Evolutionary conservation across 2,888 invertebrate species (phyloP), one percentile per base, ranked within the genome.

Genomic region (Poecilobothrus nobilitatus): DNA sequence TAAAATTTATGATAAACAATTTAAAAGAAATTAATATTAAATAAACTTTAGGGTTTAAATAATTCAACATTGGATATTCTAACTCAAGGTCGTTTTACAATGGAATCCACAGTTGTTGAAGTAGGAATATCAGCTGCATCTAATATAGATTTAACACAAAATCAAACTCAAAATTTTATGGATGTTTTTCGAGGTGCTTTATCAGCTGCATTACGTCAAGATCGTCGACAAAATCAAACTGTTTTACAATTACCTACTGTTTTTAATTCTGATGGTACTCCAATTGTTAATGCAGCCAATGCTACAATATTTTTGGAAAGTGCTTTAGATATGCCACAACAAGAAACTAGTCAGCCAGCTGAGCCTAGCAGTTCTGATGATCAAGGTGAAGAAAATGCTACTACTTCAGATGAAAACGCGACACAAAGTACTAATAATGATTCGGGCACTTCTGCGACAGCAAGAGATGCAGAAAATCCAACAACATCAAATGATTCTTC

Each of bases 91-190:
- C 80, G 81, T 66, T 82, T 81, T 78, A 82, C 82, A 22, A 82
- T 82, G 82, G 82, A 82, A 69, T 82, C 82, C 3, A 82, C 82
- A 1, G 82, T 82, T 0, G 80, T 82, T 2, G 82, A 82, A 74
- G 81, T 82, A 22, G 82, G 82, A 21, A 81, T 82, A 62, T 79
- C 82, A 3, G 78, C 81, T 2, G 74, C 77, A n/a, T 70, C 69
- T 21, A 72, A 73, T 44, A 70, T 71, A 0, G 81, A 81, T 61
- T 74, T 81, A 71, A 80, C 80, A 61, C 80, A 79, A 69, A 79
- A 80, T 73, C 80, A 81, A 64, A 73, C 75, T 15, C 75, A 75
- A 68, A 79, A 82, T 71, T 77, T 82, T 22, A 80, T 81, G 3
- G 80, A 81, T 69, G 80, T 81, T 73, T 76, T 82, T 8, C 81